Percentiles rank a stretch among this genome's conserved stretches.
Evolutionary conservation across 1,140 invertebrate species (phyloP).

Genomic region (Drosophila kikkawai): DNA sequence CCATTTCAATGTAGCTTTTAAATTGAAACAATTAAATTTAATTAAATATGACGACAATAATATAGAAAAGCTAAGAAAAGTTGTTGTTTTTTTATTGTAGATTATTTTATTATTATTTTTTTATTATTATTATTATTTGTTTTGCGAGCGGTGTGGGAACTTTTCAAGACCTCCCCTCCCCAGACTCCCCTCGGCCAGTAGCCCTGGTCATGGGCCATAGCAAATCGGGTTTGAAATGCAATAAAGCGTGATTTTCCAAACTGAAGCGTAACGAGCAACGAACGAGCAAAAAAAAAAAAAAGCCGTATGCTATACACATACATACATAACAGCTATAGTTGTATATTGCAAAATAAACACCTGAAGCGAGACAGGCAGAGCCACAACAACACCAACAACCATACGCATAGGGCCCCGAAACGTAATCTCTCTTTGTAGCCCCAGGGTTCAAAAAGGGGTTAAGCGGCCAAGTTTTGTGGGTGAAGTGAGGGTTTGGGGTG

Average conservation of each 20-base stretch:
- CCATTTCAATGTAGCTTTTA: background rate
- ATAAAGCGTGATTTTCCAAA: slow-evolving; percentile 65
- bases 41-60: slow-evolving; percentile 4
- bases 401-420: slow-evolving; percentile 22
- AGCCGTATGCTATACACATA: slow-evolving; percentile 1
- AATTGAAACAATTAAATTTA: background rate
- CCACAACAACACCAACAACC: slow-evolving; percentile 2
- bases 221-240: slow-evolving; percentile 63
- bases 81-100: too few relatives aligned
- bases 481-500: background rate
- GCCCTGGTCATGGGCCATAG: slow-evolving; percentile 43
- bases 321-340: slow-evolving; percentile 1
- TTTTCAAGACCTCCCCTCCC: background rate
- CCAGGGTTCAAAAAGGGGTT: slow-evolving; percentile 18
- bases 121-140: background rate
- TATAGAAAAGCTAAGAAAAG: background rate
- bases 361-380: slow-evolving; percentile 43
- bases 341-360: slow-evolving; percentile 51
- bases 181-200: slow-evolving; percentile 3
- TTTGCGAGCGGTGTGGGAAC: slow-evolving; percentile 20
- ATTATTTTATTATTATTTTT: too few relatives aligned
- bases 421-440: slow-evolving; percentile 21
- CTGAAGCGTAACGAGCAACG: slow-evolving; percentile 54
- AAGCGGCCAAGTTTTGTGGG: slow-evolving; percentile 10
- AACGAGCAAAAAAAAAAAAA: slow-evolving; percentile 28